These are phyloP conservation scores for Stratiomys singularior DNA, from an alignment of 2,888 invertebrate genomes.

Conservation along the genomic window DNA sequence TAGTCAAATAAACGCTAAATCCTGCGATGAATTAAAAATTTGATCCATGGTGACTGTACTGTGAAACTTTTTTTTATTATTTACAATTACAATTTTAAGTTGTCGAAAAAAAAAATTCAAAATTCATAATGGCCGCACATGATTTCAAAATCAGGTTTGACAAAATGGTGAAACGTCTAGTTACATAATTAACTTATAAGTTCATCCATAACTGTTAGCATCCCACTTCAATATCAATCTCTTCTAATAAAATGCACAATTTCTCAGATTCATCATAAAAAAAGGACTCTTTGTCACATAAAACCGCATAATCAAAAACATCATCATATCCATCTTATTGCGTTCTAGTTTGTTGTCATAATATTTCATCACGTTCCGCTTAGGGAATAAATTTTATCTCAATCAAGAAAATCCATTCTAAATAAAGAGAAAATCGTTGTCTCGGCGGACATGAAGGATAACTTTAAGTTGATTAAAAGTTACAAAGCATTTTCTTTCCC, in stretches of 20 bases:
- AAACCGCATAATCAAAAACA: not conserved
- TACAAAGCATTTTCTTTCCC: not conserved
- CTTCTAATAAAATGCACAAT: too few species aligned
- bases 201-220: not conserved
- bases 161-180: too few species aligned
- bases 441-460: conserved; percentile 34
- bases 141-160: too few species aligned
- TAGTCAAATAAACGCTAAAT: too few species aligned
- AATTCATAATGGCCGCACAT: too few species aligned
- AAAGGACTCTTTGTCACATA: not conserved
- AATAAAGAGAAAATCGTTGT: conserved; percentile 23
- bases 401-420: conserved; percentile 37
- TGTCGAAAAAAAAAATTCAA: too few species aligned
- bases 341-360: too few species aligned
- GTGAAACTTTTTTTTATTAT: too few species aligned
- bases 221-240: not conserved
- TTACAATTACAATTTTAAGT: too few species aligned
- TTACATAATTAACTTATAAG: too few species aligned
- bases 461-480: conserved; percentile 46
- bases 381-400: conserved; percentile 34
- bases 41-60: too few species aligned
- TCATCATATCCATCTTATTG: not conserved
- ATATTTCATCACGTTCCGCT: not conserved
- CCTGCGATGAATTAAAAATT: too few species aligned
- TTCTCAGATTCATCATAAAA: not conserved